phyloP scores from a whole-genome alignment of 2,888 invertebrate species.

The Acanthococcus lagerstroemiae region DNA sequence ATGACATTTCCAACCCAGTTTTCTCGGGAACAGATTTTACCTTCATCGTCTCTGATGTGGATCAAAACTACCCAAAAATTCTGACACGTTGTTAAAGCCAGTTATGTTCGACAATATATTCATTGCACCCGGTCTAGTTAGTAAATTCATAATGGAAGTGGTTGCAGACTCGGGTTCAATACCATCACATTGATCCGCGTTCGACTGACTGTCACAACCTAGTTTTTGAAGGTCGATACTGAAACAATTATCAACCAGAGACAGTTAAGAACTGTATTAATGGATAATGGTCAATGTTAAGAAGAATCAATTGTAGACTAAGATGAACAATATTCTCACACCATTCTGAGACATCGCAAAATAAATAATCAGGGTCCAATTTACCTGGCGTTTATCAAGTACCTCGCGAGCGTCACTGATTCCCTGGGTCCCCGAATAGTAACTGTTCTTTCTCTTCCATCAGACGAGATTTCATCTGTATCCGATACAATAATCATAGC shows the following conservation, averaged over 20 bases:
- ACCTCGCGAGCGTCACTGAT: conserved; percentile 5
- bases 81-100: conserved; percentile 6
- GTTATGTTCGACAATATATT: conserved; percentile 7
- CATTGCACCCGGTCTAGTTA: conserved; percentile 12
- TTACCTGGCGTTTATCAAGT: conserved; percentile 14
- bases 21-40: no score
- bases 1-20: no score
- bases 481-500: neutral
- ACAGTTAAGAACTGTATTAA: no score
- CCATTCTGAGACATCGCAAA: neutral
- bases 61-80: conserved; percentile 18
- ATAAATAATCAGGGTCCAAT: neutral
- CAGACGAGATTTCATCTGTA: neutral
- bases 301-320: no score
- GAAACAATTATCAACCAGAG: neutral
- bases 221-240: conserved; percentile 21
- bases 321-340: no score
- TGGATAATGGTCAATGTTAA: no score
- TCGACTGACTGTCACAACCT: neutral
- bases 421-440: conserved; percentile 10
- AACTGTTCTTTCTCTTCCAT: conserved; percentile 16
- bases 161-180: conserved; percentile 4
- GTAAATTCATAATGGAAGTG: neutral
- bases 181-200: neutral
- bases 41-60: neutral